phyloP scores from a whole-genome alignment of 2,888 invertebrate genomes.

The Pterostichus niger region DNA sequence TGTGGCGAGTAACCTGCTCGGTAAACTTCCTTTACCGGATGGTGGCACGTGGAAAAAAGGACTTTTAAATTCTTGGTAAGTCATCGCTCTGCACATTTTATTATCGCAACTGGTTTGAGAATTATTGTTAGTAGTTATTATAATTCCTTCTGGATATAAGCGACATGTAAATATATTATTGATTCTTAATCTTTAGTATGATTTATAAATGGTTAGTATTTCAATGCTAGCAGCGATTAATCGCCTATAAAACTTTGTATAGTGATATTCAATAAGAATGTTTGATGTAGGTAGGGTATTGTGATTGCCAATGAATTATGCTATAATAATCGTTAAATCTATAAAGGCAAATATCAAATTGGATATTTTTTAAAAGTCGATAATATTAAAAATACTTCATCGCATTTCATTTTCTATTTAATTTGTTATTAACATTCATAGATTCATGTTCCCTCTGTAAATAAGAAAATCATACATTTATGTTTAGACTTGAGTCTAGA shows the following conservation, averaged over 20 bases:
- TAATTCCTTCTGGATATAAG: conserved; percentile 32
- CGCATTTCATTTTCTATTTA: too few species aligned
- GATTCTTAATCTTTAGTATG: conserved; percentile 27
- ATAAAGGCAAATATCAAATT: too few species aligned
- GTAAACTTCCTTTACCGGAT: conserved; percentile 21
- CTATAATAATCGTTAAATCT: too few species aligned
- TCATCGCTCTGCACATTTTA: conserved; percentile 19
- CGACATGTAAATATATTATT: conserved; percentile 31
- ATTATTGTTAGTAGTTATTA: conserved; percentile 14
- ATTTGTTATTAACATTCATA: too few species aligned
- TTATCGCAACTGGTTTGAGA: not conserved
- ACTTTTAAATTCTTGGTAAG: not conserved
- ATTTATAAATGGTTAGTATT: conserved; percentile 9
- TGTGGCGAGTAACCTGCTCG: not conserved
- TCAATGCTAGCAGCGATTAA: not conserved
- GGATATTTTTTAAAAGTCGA: too few species aligned
- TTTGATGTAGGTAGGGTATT: not conserved
- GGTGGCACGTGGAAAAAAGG: not conserved
- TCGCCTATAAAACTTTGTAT: not conserved
- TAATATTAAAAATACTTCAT: too few species aligned
- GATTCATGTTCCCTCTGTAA: not conserved
- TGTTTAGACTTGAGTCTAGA: not conserved
- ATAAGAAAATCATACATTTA: not conserved
- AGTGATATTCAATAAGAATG: not conserved
- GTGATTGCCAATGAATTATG: too few species aligned